Percentiles rank a stretch among this genome's conserved stretches.
Evolutionary conservation across 2,113 vertebrate species (phyloP).

Genomic region (Melanotaenia duboulayi): DNA sequence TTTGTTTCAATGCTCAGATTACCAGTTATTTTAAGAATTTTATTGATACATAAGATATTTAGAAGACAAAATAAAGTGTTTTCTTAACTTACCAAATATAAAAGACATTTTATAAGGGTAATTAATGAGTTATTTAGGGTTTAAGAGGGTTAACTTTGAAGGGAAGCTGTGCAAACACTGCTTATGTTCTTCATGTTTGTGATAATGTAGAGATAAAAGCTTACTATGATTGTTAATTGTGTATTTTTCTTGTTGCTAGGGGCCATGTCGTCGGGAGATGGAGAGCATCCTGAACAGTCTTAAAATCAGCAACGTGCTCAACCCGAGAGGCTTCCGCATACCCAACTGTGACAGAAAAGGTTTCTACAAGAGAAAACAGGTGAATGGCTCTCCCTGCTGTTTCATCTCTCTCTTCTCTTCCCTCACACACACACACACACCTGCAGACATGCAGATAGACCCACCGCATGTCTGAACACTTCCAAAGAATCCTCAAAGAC

Average conservation of each 20-base stretch:
- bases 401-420: constrained; percentile 19
- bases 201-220: constrained; percentile 19
- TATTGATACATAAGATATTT: too few species aligned
- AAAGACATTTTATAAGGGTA: background rate
- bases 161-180: background rate
- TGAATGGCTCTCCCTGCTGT: constrained; percentile 74
- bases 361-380: constrained; percentile 99
- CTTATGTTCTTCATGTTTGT: constrained; percentile 18
- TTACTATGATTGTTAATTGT: constrained; percentile 13
- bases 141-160: constrained; percentile 7
- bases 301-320: constrained; percentile 91
- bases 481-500: constrained; percentile 66
- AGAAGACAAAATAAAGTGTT: too few species aligned
- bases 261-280: constrained; percentile 95
- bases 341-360: constrained; percentile 98
- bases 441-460: constrained; percentile 58
- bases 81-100: too few species aligned
- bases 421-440: constrained; percentile 43
- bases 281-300: constrained; percentile 92
- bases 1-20: constrained; percentile 12
- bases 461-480: constrained; percentile 73
- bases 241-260: constrained; percentile 78
- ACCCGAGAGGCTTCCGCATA: constrained; percentile 91
- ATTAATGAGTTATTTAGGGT: constrained; percentile 1
- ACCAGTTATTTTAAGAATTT: too few species aligned